Evolutionary conservation across 1,140 invertebrate genomes (phyloP).

Genomic region (Campoletis sonorensis): DNA sequence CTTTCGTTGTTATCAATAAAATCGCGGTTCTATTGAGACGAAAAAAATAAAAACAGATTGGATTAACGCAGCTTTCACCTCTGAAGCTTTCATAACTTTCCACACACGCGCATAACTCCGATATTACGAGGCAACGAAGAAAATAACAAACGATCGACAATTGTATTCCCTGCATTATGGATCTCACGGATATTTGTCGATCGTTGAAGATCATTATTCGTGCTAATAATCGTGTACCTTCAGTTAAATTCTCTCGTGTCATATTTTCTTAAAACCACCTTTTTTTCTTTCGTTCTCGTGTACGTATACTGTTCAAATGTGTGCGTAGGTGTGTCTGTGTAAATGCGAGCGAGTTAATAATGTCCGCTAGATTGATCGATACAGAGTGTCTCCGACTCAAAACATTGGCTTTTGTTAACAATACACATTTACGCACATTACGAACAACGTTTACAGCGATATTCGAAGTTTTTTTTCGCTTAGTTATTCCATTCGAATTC

Average conservation of each 20-base stretch:
- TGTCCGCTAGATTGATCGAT: not conserved
- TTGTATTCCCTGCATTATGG: not conserved
- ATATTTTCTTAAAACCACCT: not conserved
- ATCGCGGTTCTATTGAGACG: not conserved
- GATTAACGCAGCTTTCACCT: not conserved
- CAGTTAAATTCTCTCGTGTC: not conserved
- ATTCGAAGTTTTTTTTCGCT: too few species aligned
- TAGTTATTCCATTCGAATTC: too few species aligned
- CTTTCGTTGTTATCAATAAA: not conserved
- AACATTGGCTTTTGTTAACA: not conserved
- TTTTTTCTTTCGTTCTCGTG: not conserved
- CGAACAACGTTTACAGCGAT: too few species aligned
- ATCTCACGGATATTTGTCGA: not conserved
- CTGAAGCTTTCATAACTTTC: slow-evolving; percentile 5
- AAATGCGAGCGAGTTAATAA: not conserved
- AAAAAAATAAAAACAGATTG: too few species aligned
- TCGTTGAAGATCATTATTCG: not conserved
- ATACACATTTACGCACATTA: not conserved
- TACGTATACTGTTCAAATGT: not conserved
- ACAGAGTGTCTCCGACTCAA: not conserved
- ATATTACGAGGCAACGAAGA: not conserved
- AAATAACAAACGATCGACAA: not conserved
- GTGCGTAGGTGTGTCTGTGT: not conserved
- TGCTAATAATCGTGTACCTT: not conserved
- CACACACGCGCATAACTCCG: not conserved